Evolutionary conservation across 2,113 vertebrate genomes (phyloP).

Genomic region (Tauraco erythrolophus): DNA sequence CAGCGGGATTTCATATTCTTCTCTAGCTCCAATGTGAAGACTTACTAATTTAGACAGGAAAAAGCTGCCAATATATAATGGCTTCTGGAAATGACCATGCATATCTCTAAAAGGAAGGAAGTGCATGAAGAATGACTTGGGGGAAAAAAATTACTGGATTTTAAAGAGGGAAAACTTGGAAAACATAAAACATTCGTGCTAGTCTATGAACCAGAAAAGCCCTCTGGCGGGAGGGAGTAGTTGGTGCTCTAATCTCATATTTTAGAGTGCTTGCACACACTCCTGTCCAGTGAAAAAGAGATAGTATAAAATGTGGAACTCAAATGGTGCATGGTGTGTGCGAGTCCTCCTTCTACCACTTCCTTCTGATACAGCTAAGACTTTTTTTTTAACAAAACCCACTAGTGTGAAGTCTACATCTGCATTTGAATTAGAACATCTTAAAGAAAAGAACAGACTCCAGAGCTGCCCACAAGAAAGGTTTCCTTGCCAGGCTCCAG

Average conservation of each 20-base stretch:
- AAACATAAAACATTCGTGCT: not conserved
- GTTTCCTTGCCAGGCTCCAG: constrained; percentile 59
- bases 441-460: constrained; percentile 71
- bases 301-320: not conserved
- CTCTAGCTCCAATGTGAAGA: not conserved
- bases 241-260: not conserved
- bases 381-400: constrained; percentile 27
- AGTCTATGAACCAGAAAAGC: not conserved
- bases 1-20: constrained; percentile 12
- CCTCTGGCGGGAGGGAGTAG: not conserved
- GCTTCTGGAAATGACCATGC: constrained; percentile 10
- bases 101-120: constrained; percentile 32
- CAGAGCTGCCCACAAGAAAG: constrained; percentile 59
- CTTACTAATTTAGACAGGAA: constrained; percentile 39
- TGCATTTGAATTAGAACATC: constrained; percentile 80
- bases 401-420: constrained; percentile 67
- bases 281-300: not conserved
- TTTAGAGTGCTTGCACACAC: not conserved
- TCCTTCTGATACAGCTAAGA: constrained; percentile 30
- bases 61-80: not conserved
- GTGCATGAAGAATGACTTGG: not conserved
- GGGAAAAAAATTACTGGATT: not conserved
- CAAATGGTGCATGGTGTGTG: not conserved
- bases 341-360: constrained; percentile 27
- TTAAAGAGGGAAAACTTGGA: not conserved